Conservation (phyloP, 2,113 vertebrate species). For the Nycticorax nycticorax region DNA sequence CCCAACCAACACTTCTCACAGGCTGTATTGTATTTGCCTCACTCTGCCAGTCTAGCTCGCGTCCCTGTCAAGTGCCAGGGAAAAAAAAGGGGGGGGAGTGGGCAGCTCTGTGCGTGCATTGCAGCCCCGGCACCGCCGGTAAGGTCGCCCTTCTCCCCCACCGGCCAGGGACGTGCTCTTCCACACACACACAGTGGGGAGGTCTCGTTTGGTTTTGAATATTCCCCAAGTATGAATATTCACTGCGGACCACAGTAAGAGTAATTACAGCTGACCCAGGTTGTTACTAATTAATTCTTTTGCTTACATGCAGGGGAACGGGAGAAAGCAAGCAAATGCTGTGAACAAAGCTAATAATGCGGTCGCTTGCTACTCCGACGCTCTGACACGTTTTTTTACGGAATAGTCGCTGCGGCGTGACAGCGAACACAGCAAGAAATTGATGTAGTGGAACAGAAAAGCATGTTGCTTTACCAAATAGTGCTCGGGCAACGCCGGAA, state of each 20-base stretch:
- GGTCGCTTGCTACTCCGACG: neutral
- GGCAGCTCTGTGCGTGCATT: neutral
- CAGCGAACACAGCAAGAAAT: neutral
- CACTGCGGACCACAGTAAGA: neutral
- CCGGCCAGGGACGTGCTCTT: neutral
- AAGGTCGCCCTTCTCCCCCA: neutral
- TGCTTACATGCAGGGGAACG: neutral
- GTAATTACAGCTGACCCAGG: constrained; percentile 13
- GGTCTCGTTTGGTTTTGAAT: constrained; percentile 35
- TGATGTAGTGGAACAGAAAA: neutral
- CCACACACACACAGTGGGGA: constrained; percentile 11
- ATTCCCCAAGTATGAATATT: constrained; percentile 12
- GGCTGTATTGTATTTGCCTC: neutral
- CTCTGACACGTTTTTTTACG: neutral
- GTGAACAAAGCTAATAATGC: neutral
- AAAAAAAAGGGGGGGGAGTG: neutral
- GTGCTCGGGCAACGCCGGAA: neutral
- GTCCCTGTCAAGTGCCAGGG: neutral
- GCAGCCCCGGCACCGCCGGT: neutral
- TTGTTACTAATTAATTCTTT: constrained; percentile 58
- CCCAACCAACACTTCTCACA: too few relatives aligned
- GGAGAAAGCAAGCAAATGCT: constrained; percentile 13
- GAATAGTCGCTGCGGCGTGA: neutral
- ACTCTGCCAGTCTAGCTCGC: neutral
- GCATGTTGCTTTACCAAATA: neutral